Conservation (phyloP, 2,113 vertebrate genomes). For the Aegypius monachus region DNA sequence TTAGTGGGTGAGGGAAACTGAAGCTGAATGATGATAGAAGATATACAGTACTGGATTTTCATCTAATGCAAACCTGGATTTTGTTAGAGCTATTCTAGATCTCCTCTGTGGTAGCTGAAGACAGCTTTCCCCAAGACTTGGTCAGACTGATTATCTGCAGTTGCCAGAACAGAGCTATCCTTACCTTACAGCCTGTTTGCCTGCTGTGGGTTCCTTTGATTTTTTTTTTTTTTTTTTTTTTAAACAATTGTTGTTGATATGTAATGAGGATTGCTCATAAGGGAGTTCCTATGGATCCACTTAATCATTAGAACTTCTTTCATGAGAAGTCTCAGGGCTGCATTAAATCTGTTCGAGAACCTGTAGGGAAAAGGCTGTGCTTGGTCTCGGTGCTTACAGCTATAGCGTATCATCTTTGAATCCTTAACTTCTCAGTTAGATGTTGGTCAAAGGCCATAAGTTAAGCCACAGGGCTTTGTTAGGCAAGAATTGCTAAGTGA, state of each 20-base stretch:
- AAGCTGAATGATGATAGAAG: neutral
- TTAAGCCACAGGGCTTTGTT: neutral
- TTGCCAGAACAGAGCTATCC: neutral
- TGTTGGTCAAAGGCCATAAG: neutral
- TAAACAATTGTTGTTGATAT: neutral
- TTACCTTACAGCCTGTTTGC: neutral
- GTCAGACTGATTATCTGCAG: neutral
- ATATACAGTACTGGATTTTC: neutral
- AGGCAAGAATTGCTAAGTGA: neutral
- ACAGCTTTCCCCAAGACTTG: neutral
- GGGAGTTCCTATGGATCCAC: neutral
- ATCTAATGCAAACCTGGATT: neutral
- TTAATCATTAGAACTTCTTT: neutral
- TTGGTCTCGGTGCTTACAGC: neutral
- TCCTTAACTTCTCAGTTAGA: neutral
- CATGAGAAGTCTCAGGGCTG: neutral
- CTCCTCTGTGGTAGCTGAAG: neutral
- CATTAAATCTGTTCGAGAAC: neutral
- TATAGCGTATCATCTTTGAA: neutral
- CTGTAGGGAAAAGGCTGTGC: neutral
- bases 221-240: too few relatives aligned
- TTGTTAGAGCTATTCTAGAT: neutral
- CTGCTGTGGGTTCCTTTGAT: neutral
- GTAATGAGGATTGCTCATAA: neutral
- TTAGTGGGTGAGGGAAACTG: neutral